phyloP scores from a whole-genome alignment of 2,113 vertebrate species.

The Varanus komodoensis region DNA sequence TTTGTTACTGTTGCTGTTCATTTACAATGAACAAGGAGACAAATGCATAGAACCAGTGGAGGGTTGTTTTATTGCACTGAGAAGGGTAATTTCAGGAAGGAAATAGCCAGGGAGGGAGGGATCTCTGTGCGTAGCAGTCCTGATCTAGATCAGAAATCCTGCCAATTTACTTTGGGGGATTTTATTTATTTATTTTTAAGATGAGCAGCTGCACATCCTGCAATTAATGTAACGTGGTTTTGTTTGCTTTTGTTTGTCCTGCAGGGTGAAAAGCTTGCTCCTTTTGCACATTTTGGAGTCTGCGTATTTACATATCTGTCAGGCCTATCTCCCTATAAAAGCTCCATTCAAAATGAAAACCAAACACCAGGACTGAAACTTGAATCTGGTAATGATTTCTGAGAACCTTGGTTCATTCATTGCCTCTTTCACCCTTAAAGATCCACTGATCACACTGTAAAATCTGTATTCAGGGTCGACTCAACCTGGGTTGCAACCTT shows the following conservation, averaged over 20 bases:
- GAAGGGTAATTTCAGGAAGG: not conserved
- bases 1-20: not conserved
- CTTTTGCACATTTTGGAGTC: not conserved
- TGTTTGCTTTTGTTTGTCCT: not conserved
- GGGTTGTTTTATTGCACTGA: not conserved
- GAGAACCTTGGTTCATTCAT: slow-evolving; percentile 5
- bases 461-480: too few relatives aligned
- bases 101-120: not conserved
- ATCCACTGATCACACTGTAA: not conserved
- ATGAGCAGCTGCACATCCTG: not conserved
- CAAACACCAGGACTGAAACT: not conserved
- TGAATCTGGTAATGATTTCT: slow-evolving; percentile 20
- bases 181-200: not conserved
- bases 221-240: not conserved
- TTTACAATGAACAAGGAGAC: not conserved
- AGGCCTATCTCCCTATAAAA: not conserved
- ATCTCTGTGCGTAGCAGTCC: not conserved
- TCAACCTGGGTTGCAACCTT: not conserved
- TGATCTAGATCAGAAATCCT: not conserved
- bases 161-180: not conserved
- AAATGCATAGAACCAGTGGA: not conserved
- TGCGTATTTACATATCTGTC: not conserved
- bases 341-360: rapidly evolving
- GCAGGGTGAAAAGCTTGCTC: not conserved
- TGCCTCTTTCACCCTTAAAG: rapidly evolving